Base-by-base conservation (phyloP, 2,113 vertebrate species). In the Corydoras sp. region DNA sequence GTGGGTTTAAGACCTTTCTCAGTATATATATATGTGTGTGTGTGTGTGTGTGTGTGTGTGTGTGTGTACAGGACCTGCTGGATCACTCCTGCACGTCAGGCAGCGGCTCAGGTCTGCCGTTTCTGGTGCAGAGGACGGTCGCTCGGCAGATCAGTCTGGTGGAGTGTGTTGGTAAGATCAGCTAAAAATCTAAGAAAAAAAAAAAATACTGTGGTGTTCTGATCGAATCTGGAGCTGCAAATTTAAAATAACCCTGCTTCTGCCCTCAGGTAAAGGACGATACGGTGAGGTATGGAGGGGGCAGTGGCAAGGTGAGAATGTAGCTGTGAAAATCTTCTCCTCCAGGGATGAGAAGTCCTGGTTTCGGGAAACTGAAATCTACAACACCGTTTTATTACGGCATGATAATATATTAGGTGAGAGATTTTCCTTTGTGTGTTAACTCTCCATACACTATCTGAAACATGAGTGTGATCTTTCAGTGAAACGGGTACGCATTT, bases 1-100 rank as follows among this genome's bases (percentile, higher is more conserved):
- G n/a, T n/a, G n/a, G n/a, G n/a, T n/a, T n/a, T n/a, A n/a, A n/a
- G n/a, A n/a, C n/a, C n/a, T n/a, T n/a, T n/a, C n/a, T n/a, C n/a
- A n/a, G n/a, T n/a, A n/a, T n/a, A n/a, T n/a, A n/a, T n/a, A n/a
- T n/a, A n/a, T n/a, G n/a, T n/a, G n/a, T n/a, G n/a, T n/a, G n/a
- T n/a, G n/a, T n/a, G n/a, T n/a, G n/a, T n/a, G n/a, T n/a, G n/a
- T n/a, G n/a, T 24, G 18, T 24, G 18, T 24, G 18, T 24, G 18
- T 59, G 85, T 68, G 53, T 76, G 58, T 67, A 11, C 78, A 99
- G 97, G 96, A 99, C 75, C 80, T 99, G 75, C 49, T 99, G 91
- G 94, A 95, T 86, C 95, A 99, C 84, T 94, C 96, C 0, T 98
- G 96, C 75, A 99, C 97, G 0, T 99, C 97, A 50, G 97, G 97